A percentile compares a stretch with the other conserved stretches of the same genome.
Evolutionary conservation across 2,113 vertebrate species (phyloP).

Genomic region (Oncorhynchus keta): DNA sequence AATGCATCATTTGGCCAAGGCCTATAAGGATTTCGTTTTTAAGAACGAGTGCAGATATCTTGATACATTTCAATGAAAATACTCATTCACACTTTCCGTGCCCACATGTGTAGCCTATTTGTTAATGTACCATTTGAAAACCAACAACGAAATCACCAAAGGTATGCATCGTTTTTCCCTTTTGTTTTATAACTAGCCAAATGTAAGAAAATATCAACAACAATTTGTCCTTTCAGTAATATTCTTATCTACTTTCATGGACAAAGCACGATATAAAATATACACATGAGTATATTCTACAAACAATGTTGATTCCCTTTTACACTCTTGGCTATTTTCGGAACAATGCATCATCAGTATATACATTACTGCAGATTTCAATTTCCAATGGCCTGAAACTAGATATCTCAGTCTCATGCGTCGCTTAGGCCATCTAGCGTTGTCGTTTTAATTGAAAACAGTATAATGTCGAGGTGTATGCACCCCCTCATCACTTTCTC

Average conservation of each 20-base stretch:
- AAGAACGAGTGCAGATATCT: too few relatives aligned
- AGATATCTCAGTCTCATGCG: constrained; percentile 24
- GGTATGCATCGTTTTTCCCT: not conserved
- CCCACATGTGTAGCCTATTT: not conserved
- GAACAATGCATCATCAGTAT: not conserved
- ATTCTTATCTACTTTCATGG: not conserved
- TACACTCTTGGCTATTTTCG: not conserved
- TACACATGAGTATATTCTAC: too few relatives aligned
- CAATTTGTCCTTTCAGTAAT: not conserved
- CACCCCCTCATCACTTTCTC: constrained; percentile 74
- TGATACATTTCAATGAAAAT: too few relatives aligned
- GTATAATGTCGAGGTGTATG: constrained; percentile 57
- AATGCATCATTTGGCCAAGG: too few relatives aligned
- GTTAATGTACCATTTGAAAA: not conserved
- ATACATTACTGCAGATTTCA: not conserved
- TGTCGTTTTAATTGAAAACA: constrained; percentile 73
- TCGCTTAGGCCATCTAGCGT: constrained; percentile 39
- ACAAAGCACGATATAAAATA: not conserved
- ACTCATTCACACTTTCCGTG: too few relatives aligned
- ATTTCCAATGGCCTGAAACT: constrained; percentile 19
- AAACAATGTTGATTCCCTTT: not conserved
- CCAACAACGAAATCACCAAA: not conserved
- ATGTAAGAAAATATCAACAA: not conserved
- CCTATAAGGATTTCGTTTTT: too few relatives aligned
- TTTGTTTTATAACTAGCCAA: not conserved